Evolutionary conservation across 2,888 invertebrate genomes (phyloP).

Genomic region (Chalcosyrphus nemorum): DNA sequence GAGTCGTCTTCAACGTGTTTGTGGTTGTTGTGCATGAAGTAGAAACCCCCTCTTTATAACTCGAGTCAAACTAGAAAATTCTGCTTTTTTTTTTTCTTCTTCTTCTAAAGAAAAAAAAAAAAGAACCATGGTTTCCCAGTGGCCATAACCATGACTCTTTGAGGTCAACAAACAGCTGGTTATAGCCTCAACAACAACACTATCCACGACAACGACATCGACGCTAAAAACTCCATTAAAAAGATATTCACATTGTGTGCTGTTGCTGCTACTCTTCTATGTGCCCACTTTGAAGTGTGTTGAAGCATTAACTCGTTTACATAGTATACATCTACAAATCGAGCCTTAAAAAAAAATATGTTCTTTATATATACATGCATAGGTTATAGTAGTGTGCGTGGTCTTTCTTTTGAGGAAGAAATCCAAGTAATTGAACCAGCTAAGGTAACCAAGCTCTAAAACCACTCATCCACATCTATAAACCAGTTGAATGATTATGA

Average conservation of each 20-base stretch:
- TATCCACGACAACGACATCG: slow-evolving; percentile 37
- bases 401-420: slow-evolving; percentile 32
- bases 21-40: neutral
- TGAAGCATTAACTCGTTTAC: slow-evolving; percentile 57
- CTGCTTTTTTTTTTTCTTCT: slow-evolving; percentile 5
- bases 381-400: slow-evolving; percentile 32
- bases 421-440: slow-evolving; percentile 70
- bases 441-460: slow-evolving; percentile 64
- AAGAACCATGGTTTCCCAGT: slow-evolving; percentile 73
- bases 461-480: slow-evolving; percentile 55
- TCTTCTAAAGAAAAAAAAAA: slow-evolving; percentile 22
- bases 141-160: slow-evolving; percentile 81
- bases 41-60: slow-evolving; percentile 26
- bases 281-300: slow-evolving; percentile 51
- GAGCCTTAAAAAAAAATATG: slow-evolving; percentile 36
- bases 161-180: slow-evolving; percentile 82
- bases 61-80: slow-evolving; percentile 31
- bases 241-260: slow-evolving; percentile 58
- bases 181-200: slow-evolving; percentile 62
- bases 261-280: too few species aligned
- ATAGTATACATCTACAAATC: slow-evolving; percentile 20
- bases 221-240: slow-evolving; percentile 68
- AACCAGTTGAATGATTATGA: slow-evolving; percentile 70
- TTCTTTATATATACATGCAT: slow-evolving; percentile 19
- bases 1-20: slow-evolving; percentile 10